A percentile compares a stretch with the other conserved stretches of the same genome.
Conservation (phyloP, 2,797 vertebrate genomes). For the Philypnodon macrostomus region DNA sequence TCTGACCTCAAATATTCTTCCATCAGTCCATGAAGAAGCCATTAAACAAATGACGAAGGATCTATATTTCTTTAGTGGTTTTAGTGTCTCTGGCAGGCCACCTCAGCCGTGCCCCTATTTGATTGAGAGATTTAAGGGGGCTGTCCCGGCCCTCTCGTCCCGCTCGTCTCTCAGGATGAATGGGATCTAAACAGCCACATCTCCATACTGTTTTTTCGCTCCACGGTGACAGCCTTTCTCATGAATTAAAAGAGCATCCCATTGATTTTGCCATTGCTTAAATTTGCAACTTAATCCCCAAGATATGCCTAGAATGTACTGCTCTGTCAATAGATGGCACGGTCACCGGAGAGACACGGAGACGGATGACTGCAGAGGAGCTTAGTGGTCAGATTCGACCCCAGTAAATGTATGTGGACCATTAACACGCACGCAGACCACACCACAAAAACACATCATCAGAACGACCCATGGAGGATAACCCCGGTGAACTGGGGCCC, state of each 20-base stretch:
- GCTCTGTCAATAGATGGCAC: conserved; percentile 68
- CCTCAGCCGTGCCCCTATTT: conserved; percentile 38
- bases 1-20: conserved; percentile 16
- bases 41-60: conserved; percentile 29
- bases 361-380: conserved; percentile 44
- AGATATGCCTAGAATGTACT: conserved; percentile 72
- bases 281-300: conserved; percentile 78
- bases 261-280: conserved; percentile 80
- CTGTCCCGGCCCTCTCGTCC: conserved; percentile 41
- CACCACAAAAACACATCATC: conserved; percentile 50
- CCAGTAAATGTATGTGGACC: conserved; percentile 35
- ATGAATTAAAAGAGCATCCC: conserved; percentile 77
- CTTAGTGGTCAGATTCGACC: conserved; percentile 20
- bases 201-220: conserved; percentile 54
- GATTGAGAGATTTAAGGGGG: conserved; percentile 68
- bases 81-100: conserved; percentile 46
- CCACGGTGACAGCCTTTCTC: conserved; percentile 71
- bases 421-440: conserved; percentile 44
- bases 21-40: conserved; percentile 12
- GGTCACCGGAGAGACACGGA: conserved; percentile 36
- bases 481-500: too few species aligned
- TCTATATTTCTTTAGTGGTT: conserved; percentile 28
- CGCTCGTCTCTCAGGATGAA: conserved; percentile 56
- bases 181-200: conserved; percentile 63
- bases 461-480: conserved; percentile 23